A percentile compares a stretch with the other conserved stretches of the same genome.
These are phyloP conservation scores for Amphiura filiformis DNA, from an alignment of 35 echinoderm and acorn worm species.

Conservation along the genomic window DNA sequence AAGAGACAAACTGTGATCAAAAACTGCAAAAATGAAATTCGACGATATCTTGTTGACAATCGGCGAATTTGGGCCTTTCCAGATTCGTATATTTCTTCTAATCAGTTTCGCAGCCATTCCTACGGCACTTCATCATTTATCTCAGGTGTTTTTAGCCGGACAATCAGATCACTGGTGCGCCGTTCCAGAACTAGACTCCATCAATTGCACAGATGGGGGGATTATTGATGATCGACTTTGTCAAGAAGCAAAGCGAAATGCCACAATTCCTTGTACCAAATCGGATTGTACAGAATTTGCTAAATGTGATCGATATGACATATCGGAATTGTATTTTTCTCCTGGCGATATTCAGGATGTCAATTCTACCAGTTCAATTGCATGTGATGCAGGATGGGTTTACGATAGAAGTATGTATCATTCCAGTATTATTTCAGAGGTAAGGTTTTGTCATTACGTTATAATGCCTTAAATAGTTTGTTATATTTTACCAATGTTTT, in stretches of 20 bases:
- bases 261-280: background rate
- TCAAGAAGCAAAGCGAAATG: background rate
- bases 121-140: background rate
- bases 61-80: slow-evolving; percentile 34
- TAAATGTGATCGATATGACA: background rate
- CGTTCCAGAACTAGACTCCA: background rate
- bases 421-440: slow-evolving; percentile 11
- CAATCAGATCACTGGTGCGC: slow-evolving; percentile 24
- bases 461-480: too few relatives aligned
- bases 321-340: background rate
- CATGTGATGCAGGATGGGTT: slow-evolving; percentile 37
- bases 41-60: slow-evolving; percentile 14
- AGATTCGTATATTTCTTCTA: slow-evolving; percentile 7
- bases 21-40: too few relatives aligned
- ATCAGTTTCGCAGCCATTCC: background rate
- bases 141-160: background rate
- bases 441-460: too few relatives aligned
- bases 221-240: background rate
- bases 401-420: slow-evolving; percentile 30
- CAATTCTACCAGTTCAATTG: background rate
- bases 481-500: too few relatives aligned
- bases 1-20: too few relatives aligned
- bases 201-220: background rate
- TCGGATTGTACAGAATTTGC: background rate
- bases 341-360: background rate